Evolutionary conservation across 1,140 invertebrate species (phyloP).

Genomic region (Gonioctena quinquepunctata): DNA sequence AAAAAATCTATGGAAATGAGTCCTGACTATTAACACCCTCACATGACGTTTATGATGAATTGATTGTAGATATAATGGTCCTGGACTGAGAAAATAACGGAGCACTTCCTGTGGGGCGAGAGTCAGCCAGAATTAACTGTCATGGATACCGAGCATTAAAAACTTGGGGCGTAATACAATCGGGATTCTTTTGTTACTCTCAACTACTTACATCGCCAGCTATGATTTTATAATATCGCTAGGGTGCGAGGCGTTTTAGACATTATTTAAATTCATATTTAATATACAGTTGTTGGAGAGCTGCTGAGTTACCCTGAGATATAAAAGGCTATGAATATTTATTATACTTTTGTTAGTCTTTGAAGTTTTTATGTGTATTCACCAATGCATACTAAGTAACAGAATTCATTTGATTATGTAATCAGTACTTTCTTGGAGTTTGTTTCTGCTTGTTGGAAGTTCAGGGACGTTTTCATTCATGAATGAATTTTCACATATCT

Average conservation of each 20-base stretch:
- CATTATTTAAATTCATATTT: conserved; percentile 48
- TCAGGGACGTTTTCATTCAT: no score
- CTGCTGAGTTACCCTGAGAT: conserved; percentile 18
- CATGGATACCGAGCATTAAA: conserved; percentile 48
- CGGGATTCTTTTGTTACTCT: conserved; percentile 43
- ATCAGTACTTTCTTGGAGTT: no score
- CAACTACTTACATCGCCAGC: conserved; percentile 44
- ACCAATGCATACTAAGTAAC: conserved; percentile 13
- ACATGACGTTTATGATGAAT: conserved; percentile 47
- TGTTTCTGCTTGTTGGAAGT: no score
- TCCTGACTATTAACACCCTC: conserved; percentile 45
- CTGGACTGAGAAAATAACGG: conserved; percentile 39
- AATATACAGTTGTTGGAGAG: conserved; percentile 35
- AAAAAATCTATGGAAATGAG: background rate
- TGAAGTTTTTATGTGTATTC: conserved; percentile 15
- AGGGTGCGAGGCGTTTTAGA: conserved; percentile 28
- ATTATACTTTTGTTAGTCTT: conserved; percentile 31
- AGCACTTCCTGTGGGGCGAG: conserved; percentile 43
- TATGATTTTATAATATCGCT: conserved; percentile 42
- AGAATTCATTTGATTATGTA: conserved; percentile 19
- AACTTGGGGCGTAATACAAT: conserved; percentile 42
- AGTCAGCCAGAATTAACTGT: conserved; percentile 46
- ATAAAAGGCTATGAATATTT: conserved; percentile 30
- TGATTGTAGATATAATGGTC: conserved; percentile 45
- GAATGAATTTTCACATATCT: no score